phyloP scores from a whole-genome alignment of 2,113 vertebrate genomes.

The Ciconia maguari region DNA sequence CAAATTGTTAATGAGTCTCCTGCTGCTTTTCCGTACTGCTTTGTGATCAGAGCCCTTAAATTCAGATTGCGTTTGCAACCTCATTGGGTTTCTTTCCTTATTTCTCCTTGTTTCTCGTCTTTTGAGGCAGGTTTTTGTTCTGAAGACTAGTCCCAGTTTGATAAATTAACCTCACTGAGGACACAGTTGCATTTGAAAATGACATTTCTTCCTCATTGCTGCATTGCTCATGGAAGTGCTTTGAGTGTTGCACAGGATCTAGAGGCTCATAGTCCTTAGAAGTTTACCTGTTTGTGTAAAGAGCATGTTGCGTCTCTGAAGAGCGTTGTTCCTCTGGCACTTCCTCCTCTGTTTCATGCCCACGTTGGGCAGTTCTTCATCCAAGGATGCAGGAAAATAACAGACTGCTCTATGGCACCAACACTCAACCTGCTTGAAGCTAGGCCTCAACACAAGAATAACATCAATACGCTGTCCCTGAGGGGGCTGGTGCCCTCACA shows the following conservation, averaged over 20 bases:
- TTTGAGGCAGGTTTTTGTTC: not conserved
- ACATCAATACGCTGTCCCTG: accelerated
- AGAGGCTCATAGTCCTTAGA: not conserved
- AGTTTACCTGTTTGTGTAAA: not conserved
- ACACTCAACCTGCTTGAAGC: not conserved
- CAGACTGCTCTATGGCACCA: not conserved
- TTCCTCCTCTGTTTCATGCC: not conserved
- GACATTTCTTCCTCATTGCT: not conserved
- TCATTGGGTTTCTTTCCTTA: not conserved
- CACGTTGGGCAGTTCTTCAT: not conserved
- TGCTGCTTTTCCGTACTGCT: not conserved
- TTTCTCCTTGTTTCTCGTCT: not conserved
- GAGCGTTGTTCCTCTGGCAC: not conserved
- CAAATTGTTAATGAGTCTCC: not conserved
- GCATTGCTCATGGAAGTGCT: not conserved
- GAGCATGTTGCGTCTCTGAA: not conserved
- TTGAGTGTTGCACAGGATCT: not conserved
- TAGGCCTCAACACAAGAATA: not conserved
- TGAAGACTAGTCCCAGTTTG: not conserved
- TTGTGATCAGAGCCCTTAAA: not conserved
- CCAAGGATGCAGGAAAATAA: not conserved
- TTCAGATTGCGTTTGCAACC: not conserved
- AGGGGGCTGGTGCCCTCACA: not conserved
- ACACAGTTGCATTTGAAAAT: not conserved
- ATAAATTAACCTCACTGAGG: not conserved